Conservation (phyloP, 1,140 invertebrate species). For the Saccostrea glomerata region DNA sequence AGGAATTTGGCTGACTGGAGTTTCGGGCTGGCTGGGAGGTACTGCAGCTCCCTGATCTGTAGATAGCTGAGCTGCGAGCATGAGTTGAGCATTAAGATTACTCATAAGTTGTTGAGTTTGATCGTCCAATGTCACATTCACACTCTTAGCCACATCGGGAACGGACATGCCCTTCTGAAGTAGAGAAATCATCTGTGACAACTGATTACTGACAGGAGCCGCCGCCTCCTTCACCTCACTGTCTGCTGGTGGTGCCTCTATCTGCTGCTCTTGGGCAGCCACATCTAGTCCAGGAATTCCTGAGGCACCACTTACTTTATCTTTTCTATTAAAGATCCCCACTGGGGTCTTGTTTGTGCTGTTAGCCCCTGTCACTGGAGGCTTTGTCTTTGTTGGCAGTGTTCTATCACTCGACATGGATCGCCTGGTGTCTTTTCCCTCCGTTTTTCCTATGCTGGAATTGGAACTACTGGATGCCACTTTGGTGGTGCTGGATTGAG, state of each 20-base stretch:
- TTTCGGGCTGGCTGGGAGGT: neutral
- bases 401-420: neutral
- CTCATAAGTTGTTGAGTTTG: conserved; percentile 82
- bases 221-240: neutral
- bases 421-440: neutral
- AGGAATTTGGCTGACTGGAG: neutral
- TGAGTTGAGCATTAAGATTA: conserved; percentile 82
- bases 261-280: conserved; percentile 25
- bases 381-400: neutral
- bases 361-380: neutral
- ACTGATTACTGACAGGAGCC: conserved; percentile 62
- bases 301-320: neutral
- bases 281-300: conserved; percentile 50
- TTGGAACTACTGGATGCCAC: neutral
- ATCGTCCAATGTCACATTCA: conserved; percentile 81
- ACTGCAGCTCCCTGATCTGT: conserved; percentile 18
- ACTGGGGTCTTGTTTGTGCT: neutral
- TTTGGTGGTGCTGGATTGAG: conserved; percentile 25
- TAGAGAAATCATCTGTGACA: conserved; percentile 70
- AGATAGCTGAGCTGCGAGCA: conserved; percentile 76
- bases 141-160: conserved; percentile 71
- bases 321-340: conserved; percentile 31
- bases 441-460: neutral
- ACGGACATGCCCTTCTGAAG: conserved; percentile 71
- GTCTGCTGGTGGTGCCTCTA: conserved; percentile 7